Conservation (phyloP, 2,888 invertebrate genomes). For the Andrena chrysosceles region DNA sequence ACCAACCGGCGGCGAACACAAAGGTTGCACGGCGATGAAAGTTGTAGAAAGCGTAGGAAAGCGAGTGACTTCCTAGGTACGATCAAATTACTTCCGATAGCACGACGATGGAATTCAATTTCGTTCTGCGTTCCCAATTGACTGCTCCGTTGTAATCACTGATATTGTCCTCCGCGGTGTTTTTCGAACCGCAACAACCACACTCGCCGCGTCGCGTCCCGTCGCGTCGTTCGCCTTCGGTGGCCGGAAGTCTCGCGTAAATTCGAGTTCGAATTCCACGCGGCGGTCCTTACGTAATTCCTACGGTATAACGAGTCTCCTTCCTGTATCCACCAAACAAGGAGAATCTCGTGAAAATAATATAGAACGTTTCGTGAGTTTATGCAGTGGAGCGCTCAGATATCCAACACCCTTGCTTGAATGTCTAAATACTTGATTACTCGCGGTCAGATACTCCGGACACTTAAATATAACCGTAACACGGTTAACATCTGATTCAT, state of each 20-base stretch:
- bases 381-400: too few relatives aligned
- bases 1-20: background rate
- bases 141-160: conserved; percentile 46
- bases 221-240: background rate
- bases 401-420: too few relatives aligned
- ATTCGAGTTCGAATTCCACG: conserved; percentile 39
- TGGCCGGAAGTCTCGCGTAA: conserved; percentile 18
- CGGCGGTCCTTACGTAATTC: conserved; percentile 27
- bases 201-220: conserved; percentile 3
- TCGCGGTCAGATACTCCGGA: background rate
- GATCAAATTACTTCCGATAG: conserved; percentile 63
- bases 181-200: conserved; percentile 54
- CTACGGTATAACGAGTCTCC: conserved; percentile 6
- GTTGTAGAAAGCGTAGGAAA: conserved; percentile 61
- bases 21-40: conserved; percentile 42
- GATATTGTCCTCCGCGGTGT: conserved; percentile 63
- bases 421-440: background rate
- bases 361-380: too few relatives aligned
- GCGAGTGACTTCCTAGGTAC: conserved; percentile 44
- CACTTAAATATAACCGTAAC: conserved; percentile 27
- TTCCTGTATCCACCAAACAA: background rate
- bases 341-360: background rate
- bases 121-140: conserved; percentile 53
- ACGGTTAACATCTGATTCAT: conserved; percentile 16
- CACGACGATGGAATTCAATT: conserved; percentile 59